Conservation (phyloP, 1,140 invertebrate species). For the Drosophila willistoni region DNA sequence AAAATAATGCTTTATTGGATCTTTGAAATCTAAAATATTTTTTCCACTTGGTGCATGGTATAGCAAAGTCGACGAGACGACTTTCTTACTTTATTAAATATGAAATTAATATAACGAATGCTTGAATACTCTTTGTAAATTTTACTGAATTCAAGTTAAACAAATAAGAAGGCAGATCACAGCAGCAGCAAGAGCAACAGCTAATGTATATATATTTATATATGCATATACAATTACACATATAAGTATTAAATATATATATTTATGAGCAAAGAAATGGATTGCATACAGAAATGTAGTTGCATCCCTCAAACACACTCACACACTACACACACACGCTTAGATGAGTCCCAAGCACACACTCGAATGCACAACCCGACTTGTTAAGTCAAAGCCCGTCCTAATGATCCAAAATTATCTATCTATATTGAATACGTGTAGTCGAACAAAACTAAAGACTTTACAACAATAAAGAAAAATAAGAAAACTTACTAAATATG, state of each 20-base stretch:
- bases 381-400: conserved; percentile 12
- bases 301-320: conserved; percentile 16
- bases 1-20: too few species aligned
- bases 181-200: neutral
- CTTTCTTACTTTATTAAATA: neutral
- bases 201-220: neutral
- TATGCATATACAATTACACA: too few species aligned
- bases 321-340: conserved; percentile 15
- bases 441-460: conserved; percentile 5
- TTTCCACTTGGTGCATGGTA: too few species aligned
- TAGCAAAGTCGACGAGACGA: too few species aligned
- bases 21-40: too few species aligned
- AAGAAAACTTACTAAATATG: conserved; percentile 9
- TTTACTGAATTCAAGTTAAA: conserved; percentile 3
- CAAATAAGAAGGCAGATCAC: neutral
- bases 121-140: conserved; percentile 11
- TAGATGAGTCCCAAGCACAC: conserved; percentile 36
- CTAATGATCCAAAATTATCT: neutral
- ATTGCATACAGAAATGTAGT: neutral
- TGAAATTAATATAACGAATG: conserved; percentile 16
- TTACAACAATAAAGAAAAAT: conserved; percentile 12
- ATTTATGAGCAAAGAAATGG: neutral
- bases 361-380: conserved; percentile 26
- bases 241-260: neutral
- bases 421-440: neutral